Conservation (phyloP, 2,113 vertebrate genomes). For the Cololabis saira region DNA sequence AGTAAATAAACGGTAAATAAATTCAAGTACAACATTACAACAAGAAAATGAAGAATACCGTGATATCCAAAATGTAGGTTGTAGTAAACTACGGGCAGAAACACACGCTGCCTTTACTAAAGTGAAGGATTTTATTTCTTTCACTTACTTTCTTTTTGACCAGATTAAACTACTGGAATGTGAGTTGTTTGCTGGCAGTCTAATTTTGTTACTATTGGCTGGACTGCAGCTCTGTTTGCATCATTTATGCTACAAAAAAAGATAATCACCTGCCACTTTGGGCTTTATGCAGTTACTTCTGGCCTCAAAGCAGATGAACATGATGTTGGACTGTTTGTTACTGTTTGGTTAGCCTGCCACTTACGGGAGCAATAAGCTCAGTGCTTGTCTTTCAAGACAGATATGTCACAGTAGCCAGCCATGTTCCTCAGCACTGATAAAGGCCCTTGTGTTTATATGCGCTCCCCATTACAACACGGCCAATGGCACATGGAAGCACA, state of each 20-base stretch:
- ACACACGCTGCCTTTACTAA: too few relatives aligned
- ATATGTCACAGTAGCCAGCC: slow-evolving; percentile 17
- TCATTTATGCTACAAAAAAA: slow-evolving; percentile 11
- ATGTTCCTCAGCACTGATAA: slow-evolving; percentile 36
- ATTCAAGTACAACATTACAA: too few relatives aligned
- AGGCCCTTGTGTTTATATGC: slow-evolving; percentile 65
- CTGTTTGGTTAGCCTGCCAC: slow-evolving; percentile 21
- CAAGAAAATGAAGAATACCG: too few relatives aligned
- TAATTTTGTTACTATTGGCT: not conserved
- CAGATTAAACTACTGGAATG: not conserved
- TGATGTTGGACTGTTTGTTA: slow-evolving; percentile 8
- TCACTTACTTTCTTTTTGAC: not conserved
- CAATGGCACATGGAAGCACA: slow-evolving; percentile 76
- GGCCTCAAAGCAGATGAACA: not conserved
- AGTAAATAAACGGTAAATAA: too few relatives aligned
- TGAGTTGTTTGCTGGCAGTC: not conserved
- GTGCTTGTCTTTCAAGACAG: slow-evolving; percentile 13
- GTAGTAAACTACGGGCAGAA: too few relatives aligned
- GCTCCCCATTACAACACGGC: slow-evolving; percentile 70
- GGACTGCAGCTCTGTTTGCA: not conserved
- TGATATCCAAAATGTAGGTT: too few relatives aligned
- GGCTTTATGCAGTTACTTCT: slow-evolving; percentile 9
- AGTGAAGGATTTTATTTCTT: too few relatives aligned
- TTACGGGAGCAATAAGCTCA: slow-evolving; percentile 22
- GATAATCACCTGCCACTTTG: not conserved